Evolutionary conservation across 2,888 invertebrate species (phyloP).

Genomic region (Atherix ibis): DNA sequence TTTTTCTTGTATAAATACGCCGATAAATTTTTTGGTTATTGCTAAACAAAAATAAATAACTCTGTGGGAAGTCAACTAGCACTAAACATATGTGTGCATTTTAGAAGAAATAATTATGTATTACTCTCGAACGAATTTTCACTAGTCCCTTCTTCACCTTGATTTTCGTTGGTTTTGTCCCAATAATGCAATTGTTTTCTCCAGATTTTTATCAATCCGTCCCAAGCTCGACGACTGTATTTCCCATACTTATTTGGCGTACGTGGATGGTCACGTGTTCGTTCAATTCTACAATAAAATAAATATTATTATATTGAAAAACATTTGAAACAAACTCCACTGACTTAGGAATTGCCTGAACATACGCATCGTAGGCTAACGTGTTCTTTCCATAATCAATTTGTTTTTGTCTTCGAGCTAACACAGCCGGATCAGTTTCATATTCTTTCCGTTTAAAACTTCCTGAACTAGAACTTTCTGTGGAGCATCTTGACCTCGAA

Average conservation of each 20-base stretch:
- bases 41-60: too few species aligned
- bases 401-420: constrained; percentile 76
- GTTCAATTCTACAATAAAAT: constrained; percentile 36
- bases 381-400: constrained; percentile 93
- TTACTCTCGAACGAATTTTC: too few species aligned
- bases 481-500: too few species aligned
- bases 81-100: too few species aligned
- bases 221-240: constrained; percentile 87
- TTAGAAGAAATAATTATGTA: too few species aligned
- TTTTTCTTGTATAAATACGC: too few species aligned
- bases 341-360: constrained; percentile 52
- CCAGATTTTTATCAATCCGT: constrained; percentile 77
- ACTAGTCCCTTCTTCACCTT: too few species aligned
- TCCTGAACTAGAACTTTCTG: too few species aligned
- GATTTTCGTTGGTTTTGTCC: too few species aligned
- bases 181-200: constrained; percentile 66
- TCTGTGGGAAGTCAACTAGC: too few species aligned
- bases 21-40: too few species aligned
- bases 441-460: constrained; percentile 22
- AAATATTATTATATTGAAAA: too few species aligned
- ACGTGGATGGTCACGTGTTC: constrained; percentile 59
- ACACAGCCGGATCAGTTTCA: constrained; percentile 55
- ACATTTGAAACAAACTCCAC: constrained; percentile 12
- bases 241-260: constrained; percentile 80
- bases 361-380: constrained; percentile 65